Evolutionary conservation across 1,140 invertebrate genomes (phyloP), one percentile per base, ranked within the genome.

Genomic region (Lordiphosa clarofinis): DNA sequence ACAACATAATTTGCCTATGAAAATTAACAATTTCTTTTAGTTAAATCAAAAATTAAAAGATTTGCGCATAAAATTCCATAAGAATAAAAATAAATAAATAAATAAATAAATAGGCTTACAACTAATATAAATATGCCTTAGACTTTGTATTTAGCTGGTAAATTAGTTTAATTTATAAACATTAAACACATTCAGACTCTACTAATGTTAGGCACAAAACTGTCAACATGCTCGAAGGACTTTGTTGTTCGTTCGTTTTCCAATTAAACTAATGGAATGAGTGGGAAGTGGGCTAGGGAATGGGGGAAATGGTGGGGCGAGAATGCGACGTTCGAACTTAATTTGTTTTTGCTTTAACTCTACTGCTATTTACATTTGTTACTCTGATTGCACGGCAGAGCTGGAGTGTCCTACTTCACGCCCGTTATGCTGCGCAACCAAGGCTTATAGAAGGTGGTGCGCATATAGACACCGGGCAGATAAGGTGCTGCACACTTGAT

Each of bases 401-500:
- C 10, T 19, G 19, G 8, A 5, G 13, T 10, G 36, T 11, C 49
- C 46, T 79, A 90, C 90, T 91, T 92, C 38, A 96, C 93, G 36
- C 94, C 94, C 12, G 95, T 97, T 75, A 97, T 94, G 63, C 92
- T 94, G 76, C 94, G 93, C 52, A 98, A 91, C 96, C 96, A 98
- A 0, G 95, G 95, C 76, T 96, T 96, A 89, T 96, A 98, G 84
- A 92, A 96, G 0, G 95, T 95, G 50, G 96, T 97, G 58, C 95
- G 92, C 96, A 98, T 97, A 87, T 98, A 98, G 2, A 97, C 96
- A 28, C 96, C 96, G 0, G 95, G 95, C 48, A 97, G 88, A 86
- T 95, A 96, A 0, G 96, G 95, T 24, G 96, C 94, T 1, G 96
- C 97, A 86, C 97, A 98, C 81, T 96, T 96, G 62, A 97, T 98